Conservation (phyloP, 2,797 vertebrate genomes). For the Sardinella longiceps region DNA sequence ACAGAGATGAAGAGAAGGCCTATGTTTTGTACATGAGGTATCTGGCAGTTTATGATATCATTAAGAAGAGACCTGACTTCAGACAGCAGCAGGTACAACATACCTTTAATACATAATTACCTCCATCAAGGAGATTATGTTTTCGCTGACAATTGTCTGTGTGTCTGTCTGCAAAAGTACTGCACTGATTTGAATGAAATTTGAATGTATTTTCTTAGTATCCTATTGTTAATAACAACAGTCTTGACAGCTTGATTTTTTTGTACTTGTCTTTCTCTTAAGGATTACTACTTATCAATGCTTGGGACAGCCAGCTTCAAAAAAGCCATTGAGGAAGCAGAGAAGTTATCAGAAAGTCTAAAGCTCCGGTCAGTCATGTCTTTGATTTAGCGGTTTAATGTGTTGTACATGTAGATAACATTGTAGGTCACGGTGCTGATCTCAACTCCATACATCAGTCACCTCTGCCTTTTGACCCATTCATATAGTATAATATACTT, state of each 20-base stretch:
- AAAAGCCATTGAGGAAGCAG: slow-evolving; percentile 96
- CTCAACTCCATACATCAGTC: too few species aligned
- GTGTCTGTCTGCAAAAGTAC: too few species aligned
- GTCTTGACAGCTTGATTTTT: neutral
- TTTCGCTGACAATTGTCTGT: too few species aligned
- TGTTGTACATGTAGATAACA: too few species aligned
- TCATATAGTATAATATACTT: too few species aligned
- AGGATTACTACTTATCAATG: slow-evolving; percentile 91
- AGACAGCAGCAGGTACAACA: slow-evolving; percentile 88
- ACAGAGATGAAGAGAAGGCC: slow-evolving; percentile 94
- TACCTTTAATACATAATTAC: too few species aligned
- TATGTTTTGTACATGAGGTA: slow-evolving; percentile 98
- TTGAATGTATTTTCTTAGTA: neutral
- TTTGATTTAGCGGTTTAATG: neutral
- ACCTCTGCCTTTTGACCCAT: neutral
- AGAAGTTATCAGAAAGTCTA: slow-evolving; percentile 95
- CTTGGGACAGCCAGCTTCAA: slow-evolving; percentile 89
- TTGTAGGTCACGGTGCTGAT: too few species aligned
- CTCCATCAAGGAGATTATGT: too few species aligned
- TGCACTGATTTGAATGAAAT: neutral
- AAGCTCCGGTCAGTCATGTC: slow-evolving; percentile 86
- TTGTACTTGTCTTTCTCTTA: slow-evolving; percentile 46
- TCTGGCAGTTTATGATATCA: slow-evolving; percentile 89
- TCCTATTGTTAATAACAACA: neutral
- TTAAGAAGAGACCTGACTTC: slow-evolving; percentile 95